A percentile compares a stretch with the other conserved stretches of the same genome.
phyloP scores from a whole-genome alignment of 2,797 vertebrate genomes.

The Varecia variegata region DNA sequence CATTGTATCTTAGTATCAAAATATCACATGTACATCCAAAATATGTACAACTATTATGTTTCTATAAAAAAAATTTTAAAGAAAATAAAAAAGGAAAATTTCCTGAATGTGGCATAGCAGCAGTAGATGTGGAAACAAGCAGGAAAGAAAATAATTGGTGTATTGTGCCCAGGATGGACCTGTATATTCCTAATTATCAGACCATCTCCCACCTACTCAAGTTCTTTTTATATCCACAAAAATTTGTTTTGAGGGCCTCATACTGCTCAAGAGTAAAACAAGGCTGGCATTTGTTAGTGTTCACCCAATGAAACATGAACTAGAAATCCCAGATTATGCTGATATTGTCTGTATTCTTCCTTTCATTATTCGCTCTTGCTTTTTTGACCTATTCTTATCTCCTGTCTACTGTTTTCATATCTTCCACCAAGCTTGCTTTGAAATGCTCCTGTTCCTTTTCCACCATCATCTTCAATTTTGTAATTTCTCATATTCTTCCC shows the following conservation, averaged over 20 bases:
- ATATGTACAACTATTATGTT: background rate
- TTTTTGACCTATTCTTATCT: background rate
- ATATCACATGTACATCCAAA: background rate
- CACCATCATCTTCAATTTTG: background rate
- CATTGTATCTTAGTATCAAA: background rate
- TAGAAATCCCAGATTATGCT: background rate
- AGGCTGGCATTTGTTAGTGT: background rate
- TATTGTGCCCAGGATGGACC: background rate
- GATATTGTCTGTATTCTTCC: background rate
- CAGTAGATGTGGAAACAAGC: background rate
- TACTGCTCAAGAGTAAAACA: background rate
- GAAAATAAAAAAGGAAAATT: background rate
- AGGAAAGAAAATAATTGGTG: constrained; percentile 6
- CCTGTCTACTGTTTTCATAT: background rate
- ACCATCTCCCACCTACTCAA: background rate
- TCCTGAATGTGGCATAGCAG: background rate
- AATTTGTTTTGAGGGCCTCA: background rate
- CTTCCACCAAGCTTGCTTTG: background rate
- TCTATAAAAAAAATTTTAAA: background rate
- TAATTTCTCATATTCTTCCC: constrained; percentile 14
- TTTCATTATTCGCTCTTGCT: background rate
- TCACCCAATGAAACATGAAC: background rate
- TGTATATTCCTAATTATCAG: constrained; percentile 16
- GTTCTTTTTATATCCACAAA: constrained; percentile 7
- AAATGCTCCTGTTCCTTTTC: background rate